Percentiles rank a stretch among this genome's conserved stretches.
Conservation (phyloP, 2,113 vertebrate genomes). For the Phaethornis superciliosus region DNA sequence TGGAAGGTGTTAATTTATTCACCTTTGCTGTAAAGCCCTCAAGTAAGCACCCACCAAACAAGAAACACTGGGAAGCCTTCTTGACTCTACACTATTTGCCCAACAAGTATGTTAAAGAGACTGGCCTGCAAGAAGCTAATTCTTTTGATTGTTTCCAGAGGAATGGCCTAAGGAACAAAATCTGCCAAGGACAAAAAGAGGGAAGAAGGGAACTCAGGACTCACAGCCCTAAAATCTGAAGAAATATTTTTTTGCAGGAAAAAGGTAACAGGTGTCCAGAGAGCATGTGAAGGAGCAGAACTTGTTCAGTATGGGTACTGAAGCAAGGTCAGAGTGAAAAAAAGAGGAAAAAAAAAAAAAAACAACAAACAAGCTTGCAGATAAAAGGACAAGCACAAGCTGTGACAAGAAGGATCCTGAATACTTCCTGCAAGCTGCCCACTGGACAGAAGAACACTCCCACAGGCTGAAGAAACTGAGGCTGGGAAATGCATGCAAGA, state of each 20-base stretch:
- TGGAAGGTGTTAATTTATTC: background rate
- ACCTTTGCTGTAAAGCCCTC: background rate
- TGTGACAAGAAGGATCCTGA: background rate
- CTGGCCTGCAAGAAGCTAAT: background rate
- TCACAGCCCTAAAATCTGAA: background rate
- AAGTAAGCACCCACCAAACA: background rate
- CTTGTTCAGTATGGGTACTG: background rate
- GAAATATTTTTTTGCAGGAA: background rate
- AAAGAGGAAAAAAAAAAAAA: background rate
- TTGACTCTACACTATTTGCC: background rate
- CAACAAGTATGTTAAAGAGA: background rate
- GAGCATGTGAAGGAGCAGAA: fast-evolving
- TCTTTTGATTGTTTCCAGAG: background rate
- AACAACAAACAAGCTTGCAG: background rate
- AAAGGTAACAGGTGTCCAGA: background rate
- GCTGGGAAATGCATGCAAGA: background rate
- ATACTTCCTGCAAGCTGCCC: background rate
- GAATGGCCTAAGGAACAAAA: background rate
- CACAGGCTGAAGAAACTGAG: background rate
- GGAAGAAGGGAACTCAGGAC: background rate
- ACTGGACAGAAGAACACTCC: background rate
- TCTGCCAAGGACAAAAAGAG: background rate
- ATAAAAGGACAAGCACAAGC: background rate
- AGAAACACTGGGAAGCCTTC: background rate
- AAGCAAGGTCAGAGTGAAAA: background rate